phyloP scores from a whole-genome alignment of 2,797 vertebrate species.

The Myoxocephalus aenaeus region DNA sequence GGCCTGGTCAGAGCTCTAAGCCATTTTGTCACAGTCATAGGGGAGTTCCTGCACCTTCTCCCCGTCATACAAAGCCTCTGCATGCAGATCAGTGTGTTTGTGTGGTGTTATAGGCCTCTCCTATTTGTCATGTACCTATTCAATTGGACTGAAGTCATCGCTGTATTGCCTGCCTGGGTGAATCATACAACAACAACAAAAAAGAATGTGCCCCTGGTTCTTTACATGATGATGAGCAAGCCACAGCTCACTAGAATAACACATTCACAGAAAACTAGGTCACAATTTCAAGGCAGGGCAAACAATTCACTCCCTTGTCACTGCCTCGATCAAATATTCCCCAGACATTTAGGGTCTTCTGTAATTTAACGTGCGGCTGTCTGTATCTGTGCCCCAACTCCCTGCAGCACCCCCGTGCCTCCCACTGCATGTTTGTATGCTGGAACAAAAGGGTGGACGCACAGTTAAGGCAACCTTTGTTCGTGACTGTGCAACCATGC shows the following conservation, averaged over 20 bases:
- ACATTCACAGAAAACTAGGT: conserved; percentile 71
- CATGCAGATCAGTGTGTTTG: conserved; percentile 27
- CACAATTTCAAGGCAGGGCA: conserved; percentile 67
- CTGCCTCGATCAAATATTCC: conserved; percentile 57
- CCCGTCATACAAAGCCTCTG: conserved; percentile 32
- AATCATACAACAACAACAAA: conserved; percentile 60
- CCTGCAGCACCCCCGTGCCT: conserved; percentile 24
- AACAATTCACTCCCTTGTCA: conserved; percentile 67
- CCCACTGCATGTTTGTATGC: conserved; percentile 72
- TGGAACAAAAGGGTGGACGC: conserved; percentile 82
- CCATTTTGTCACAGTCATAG: conserved; percentile 45
- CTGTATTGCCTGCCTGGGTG: conserved; percentile 52
- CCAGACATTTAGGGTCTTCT: conserved; percentile 58
- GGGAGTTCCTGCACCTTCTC: conserved; percentile 54
- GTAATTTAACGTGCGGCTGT: conserved; percentile 62
- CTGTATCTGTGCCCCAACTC: conserved; percentile 45
- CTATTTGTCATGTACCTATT: conserved; percentile 62
- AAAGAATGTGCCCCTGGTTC: conserved; percentile 53
- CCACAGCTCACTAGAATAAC: conserved; percentile 60
- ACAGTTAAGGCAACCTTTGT: conserved; percentile 85
- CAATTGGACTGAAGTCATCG: conserved; percentile 58
- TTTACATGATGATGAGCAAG: conserved; percentile 69
- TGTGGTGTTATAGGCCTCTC: conserved; percentile 23
- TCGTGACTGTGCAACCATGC: conserved; percentile 84
- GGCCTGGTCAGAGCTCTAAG: conserved; percentile 28